Evolutionary conservation across 2,113 vertebrate species (phyloP), one percentile per base, ranked within the genome.

Genomic region (Pungitius pungitius): DNA sequence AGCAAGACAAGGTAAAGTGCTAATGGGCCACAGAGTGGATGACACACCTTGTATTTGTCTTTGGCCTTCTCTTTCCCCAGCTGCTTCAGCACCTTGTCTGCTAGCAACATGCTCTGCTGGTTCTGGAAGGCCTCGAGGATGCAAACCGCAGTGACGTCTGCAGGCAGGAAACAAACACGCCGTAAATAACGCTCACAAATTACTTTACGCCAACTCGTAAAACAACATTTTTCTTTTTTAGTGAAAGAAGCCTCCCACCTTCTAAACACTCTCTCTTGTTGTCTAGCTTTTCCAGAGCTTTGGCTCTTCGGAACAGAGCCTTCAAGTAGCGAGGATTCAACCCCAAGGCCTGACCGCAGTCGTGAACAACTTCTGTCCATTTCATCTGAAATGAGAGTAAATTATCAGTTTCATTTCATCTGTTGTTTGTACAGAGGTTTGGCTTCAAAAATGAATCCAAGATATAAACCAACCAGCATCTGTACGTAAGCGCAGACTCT

Each of bases 51-150:
- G 85, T 99, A 99, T 81, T 99, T 99, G 10, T 99, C 97, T 94
- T 99, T 99, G 91, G 98, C 98, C 89, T 99, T 99, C 92, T 99
- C 98, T 92, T 98, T 99, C 8, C 98, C 98, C 84, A 99, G 95
- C 55, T 95, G 95, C 88, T 99, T 99, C 85, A 99, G 95, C 81
- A 99, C 97, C 93, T 96, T 98, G 93, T 99, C 98, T 77, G 98
- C 97, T 85, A 99, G 91, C 56, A 99, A 89, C 98, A 99, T 99
- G 91, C 98, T 99, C 85, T 97, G 96, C 75, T 99, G 97, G 90
- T 99, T 99, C 93, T 99, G 98, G 91, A 99, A 99, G 55, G 95
- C 95, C 92, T 99, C 98, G 72, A 99, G 95, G 83, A 99, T 99
- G 89, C 98, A 99, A 61, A 99, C 98, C 3, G 98, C 97, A 43